Evolutionary conservation across 1,140 invertebrate genomes (phyloP).

Genomic region (Manduca sexta): DNA sequence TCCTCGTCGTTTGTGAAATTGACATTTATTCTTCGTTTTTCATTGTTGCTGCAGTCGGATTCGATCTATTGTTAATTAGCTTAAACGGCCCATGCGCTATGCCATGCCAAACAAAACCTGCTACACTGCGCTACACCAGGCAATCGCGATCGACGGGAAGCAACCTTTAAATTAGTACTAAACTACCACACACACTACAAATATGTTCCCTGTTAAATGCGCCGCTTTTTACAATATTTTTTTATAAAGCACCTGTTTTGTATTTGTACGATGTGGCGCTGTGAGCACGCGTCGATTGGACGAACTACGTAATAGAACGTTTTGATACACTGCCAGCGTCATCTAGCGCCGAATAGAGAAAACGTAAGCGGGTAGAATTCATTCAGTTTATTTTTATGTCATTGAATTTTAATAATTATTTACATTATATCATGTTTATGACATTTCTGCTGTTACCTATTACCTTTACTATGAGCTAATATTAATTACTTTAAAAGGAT

Average conservation of each 20-base stretch:
- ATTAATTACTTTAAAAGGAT: no score
- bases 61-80: slow-evolving; percentile 71
- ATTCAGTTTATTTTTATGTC: no score
- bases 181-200: slow-evolving; percentile 6
- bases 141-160: slow-evolving; percentile 5
- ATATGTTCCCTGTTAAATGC: slow-evolving; percentile 2
- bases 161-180: slow-evolving; percentile 4
- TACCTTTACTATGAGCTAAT: no score
- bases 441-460: no score
- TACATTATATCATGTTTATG: no score
- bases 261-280: not conserved
- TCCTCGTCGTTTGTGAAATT: slow-evolving; percentile 70
- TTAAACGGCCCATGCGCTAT: slow-evolving; percentile 64
- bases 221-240: not conserved
- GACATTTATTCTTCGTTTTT: slow-evolving; percentile 73
- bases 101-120: slow-evolving; percentile 33
- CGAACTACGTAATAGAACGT: slow-evolving; percentile 32
- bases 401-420: no score
- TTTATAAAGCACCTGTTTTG: not conserved
- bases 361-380: not conserved
- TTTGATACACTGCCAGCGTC: slow-evolving; percentile 35
- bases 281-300: slow-evolving; percentile 29
- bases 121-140: slow-evolving; percentile 13
- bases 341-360: slow-evolving; percentile 56
- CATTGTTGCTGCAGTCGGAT: slow-evolving; percentile 67